Percentiles rank a stretch among this genome's conserved stretches.
These are phyloP conservation scores for Erpornis zantholeuca DNA, from an alignment of 2,113 vertebrate genomes.

Conservation along the genomic window DNA sequence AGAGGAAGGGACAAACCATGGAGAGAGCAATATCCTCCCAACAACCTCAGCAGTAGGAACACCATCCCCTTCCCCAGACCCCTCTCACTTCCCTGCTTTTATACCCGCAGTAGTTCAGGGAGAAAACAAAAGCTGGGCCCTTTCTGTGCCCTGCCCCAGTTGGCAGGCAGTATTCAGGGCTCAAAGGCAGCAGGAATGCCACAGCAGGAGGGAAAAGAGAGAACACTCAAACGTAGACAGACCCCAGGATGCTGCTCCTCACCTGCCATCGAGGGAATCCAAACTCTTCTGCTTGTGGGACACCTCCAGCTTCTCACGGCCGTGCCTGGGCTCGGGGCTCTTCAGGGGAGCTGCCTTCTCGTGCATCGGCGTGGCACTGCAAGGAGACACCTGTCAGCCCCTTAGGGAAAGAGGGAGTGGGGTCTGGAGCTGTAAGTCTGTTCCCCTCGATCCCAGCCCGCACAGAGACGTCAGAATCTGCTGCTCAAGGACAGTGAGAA, in stretches of 20 bases:
- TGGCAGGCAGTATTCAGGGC: neutral
- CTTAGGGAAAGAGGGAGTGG: neutral
- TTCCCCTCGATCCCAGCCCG: neutral
- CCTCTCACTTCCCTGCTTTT: neutral
- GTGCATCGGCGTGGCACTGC: slow-evolving; percentile 60
- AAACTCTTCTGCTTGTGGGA: slow-evolving; percentile 51
- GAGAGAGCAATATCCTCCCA: neutral
- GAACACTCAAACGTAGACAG: accelerated
- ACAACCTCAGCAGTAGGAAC: neutral
- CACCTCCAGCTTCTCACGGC: slow-evolving; percentile 43
- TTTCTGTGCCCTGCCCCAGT: neutral
- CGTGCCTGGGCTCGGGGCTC: slow-evolving; percentile 35
- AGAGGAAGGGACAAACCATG: neutral
- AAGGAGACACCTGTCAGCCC: neutral
- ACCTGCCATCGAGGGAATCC: slow-evolving; percentile 51
- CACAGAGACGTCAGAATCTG: neutral
- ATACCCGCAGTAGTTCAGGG: neutral
- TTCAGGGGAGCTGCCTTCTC: slow-evolving; percentile 60
- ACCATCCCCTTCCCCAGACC: accelerated
- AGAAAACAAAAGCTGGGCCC: neutral
- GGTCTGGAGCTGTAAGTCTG: neutral
- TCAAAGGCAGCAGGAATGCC: accelerated
- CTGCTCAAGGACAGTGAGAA: neutral
- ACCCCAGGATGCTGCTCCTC: neutral
- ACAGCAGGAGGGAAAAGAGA: neutral